Conservation (phyloP, 2,797 vertebrate species). For the Xenentodon cancila region DNA sequence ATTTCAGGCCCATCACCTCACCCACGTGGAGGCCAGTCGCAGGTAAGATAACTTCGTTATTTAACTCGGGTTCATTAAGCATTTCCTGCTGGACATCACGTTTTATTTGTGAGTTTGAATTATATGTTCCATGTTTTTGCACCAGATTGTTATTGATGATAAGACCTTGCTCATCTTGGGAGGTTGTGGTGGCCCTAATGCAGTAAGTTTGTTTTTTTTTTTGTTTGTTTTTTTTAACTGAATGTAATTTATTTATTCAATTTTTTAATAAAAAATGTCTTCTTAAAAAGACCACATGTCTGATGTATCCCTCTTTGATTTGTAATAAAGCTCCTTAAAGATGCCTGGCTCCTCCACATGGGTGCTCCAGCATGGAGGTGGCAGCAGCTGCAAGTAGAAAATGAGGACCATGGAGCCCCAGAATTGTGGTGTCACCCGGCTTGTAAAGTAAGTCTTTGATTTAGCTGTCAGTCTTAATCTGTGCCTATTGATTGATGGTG, state of each 20-base stretch:
- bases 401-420: constrained; percentile 95
- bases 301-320: neutral
- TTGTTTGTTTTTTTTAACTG: neutral
- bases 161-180: constrained; percentile 94
- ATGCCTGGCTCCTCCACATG: constrained; percentile 97
- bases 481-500: neutral
- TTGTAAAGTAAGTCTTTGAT: constrained; percentile 85
- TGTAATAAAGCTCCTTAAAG: constrained; percentile 91
- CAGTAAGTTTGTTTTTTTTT: constrained; percentile 84
- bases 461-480: neutral
- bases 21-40: constrained; percentile 95
- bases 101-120: constrained; percentile 8
- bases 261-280: no score
- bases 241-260: no score
- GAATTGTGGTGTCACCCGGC: constrained; percentile 99
- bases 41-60: constrained; percentile 78
- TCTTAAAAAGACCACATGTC: rapidly evolving
- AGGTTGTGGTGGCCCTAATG: constrained; percentile 97
- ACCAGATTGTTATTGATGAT: constrained; percentile 93
- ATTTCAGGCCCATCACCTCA: constrained; percentile 90
- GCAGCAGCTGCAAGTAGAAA: constrained; percentile 97
- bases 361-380: constrained; percentile 87
- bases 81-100: neutral
- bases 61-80: neutral
- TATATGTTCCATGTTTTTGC: constrained; percentile 1